Evolutionary conservation across 2,113 vertebrate genomes (phyloP), one percentile per base, ranked within the genome.

Genomic region (Arenaria interpres): DNA sequence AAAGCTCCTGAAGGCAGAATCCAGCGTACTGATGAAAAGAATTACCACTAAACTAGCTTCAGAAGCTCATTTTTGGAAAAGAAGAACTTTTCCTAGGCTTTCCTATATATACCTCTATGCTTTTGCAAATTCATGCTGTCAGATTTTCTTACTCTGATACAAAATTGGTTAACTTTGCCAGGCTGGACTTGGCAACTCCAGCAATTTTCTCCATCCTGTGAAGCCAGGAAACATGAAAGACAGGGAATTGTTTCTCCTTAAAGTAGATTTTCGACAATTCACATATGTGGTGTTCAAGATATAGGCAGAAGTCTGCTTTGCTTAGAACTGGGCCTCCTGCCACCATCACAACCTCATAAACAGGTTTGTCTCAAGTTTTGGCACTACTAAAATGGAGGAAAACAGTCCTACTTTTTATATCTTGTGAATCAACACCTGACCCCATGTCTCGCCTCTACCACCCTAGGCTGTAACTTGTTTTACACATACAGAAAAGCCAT

Each of bases 281-380:
- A 72, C 88, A 84, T 88, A 88, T 83, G 76, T 67, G 50, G 41
- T 74, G 64, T 64, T 85, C 16, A 45, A 88, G 85, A 91, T 71
- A 63, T 0, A 15, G 54, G 85, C 37, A 83, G 79, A 85, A 91
- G 20, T 79, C 41, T 93, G 67, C 59, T 91, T 80, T 90, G 67
- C 79, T 88, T 83, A 93, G 78, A 76, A 73, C 78, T 74, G 85
- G 71, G 90, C 78, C 75, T 91, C n/a, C 71, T 96, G 82, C 88
- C 88, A 90, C 64, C 32, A 33, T 79, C 57, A 64, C 33, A 73
- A 57, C 46, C 50, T 74, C 85, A 71, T 71, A 80, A 91, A 90
- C 59, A 88, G 27, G 18, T 86, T 91, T 93, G 54, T 45, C 46
- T 80, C 28, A 62, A 83, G 25, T 73, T 80, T 63, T 37, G 63